A percentile compares a stretch with the other conserved stretches of the same genome.
phyloP scores from a whole-genome alignment of 2,797 vertebrate genomes.

The Momotus momota region DNA sequence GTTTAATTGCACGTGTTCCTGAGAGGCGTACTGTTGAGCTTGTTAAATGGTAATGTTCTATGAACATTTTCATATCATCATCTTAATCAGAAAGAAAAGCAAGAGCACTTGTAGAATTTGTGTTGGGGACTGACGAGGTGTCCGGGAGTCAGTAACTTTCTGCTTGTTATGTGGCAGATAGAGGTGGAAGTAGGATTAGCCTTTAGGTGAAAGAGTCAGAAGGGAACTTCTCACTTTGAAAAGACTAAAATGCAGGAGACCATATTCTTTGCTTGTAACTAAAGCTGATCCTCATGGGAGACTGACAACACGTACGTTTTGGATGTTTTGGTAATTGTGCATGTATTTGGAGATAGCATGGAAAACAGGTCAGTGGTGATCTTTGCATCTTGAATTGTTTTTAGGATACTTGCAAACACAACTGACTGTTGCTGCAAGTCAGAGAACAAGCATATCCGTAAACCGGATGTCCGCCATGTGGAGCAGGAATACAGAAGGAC shows the following conservation, averaged over 20 bases:
- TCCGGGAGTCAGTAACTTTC: neutral
- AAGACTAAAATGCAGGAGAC: neutral
- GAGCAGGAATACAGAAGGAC: neutral
- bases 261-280: too few species aligned
- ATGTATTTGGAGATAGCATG: too few species aligned
- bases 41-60: neutral
- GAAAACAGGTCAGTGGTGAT: too few species aligned
- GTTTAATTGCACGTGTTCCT: neutral
- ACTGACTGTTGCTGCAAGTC: neutral
- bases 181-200: neutral
- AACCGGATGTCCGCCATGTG: neutral
- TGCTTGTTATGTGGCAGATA: neutral
- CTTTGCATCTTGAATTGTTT: too few species aligned
- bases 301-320: too few species aligned
- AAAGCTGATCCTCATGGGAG: too few species aligned
- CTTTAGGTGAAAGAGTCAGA: neutral
- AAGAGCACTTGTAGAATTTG: neutral
- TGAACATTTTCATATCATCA: neutral
- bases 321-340: too few species aligned
- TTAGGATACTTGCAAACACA: too few species aligned
- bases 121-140: neutral
- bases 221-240: neutral
- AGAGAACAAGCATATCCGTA: neutral
- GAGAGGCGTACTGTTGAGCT: neutral
- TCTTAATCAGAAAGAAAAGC: neutral